These are phyloP conservation scores for Rotaria magnacalcarata DNA, from an alignment of 2,888 invertebrate genomes.

Conservation along the genomic window DNA sequence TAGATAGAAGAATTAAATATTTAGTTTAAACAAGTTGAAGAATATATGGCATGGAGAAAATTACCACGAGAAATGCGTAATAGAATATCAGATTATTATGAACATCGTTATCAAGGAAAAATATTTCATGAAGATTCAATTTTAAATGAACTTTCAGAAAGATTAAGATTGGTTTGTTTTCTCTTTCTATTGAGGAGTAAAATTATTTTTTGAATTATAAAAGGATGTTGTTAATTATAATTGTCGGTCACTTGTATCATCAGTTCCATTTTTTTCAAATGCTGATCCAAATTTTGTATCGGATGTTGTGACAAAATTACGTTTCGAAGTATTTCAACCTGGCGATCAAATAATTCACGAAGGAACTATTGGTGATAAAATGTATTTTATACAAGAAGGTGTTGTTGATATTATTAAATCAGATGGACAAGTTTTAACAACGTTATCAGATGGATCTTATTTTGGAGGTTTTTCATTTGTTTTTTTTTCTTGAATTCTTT, in stretches of 20 bases:
- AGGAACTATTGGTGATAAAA: slow-evolving; percentile 94
- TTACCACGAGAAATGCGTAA: slow-evolving; percentile 89
- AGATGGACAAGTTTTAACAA: slow-evolving; percentile 85
- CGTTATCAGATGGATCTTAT: slow-evolving; percentile 91
- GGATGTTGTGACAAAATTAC: slow-evolving; percentile 91
- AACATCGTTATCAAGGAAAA: slow-evolving; percentile 96
- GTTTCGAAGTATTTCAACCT: slow-evolving; percentile 95
- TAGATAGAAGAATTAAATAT: slow-evolving; percentile 34
- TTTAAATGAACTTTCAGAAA: slow-evolving; percentile 89
- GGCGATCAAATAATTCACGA: slow-evolving; percentile 66
- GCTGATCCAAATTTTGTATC: slow-evolving; percentile 96
- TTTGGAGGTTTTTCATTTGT: slow-evolving; percentile 69
- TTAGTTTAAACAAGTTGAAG: slow-evolving; percentile 96
- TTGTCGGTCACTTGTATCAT: slow-evolving; percentile 92
- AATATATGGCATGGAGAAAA: slow-evolving; percentile 94
- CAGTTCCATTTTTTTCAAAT: slow-evolving; percentile 96
- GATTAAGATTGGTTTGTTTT: slow-evolving; percentile 73
- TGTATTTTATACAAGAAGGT: slow-evolving; percentile 99
- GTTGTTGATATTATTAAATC: slow-evolving; percentile 70
- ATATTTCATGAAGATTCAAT: slow-evolving; percentile 98
- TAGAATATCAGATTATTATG: slow-evolving; percentile 94
- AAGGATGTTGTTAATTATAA: slow-evolving; percentile 95
- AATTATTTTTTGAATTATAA: slow-evolving; percentile 47
- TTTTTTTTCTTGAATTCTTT: background rate
- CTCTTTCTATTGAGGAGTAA: background rate